Conservation (phyloP, 1,140 invertebrate species). For the Venturia canescens region DNA sequence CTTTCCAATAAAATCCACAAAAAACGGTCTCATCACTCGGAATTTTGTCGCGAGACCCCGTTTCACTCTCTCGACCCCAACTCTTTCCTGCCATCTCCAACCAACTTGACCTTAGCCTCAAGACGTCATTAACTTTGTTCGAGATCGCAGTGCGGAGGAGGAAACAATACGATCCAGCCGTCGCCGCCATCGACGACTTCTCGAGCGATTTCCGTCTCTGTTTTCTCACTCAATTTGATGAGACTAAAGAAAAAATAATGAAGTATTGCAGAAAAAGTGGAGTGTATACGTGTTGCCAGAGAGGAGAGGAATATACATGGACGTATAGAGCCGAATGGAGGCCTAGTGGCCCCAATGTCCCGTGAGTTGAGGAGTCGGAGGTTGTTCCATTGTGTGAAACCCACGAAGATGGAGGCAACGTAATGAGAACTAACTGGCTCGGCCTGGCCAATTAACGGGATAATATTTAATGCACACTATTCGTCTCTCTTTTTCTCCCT, state of each 20-base stretch:
- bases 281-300: background rate
- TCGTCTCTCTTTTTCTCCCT: conserved; percentile 30
- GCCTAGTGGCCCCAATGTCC: conserved; percentile 66
- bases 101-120: conserved; percentile 12
- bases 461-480: conserved; percentile 65
- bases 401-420: conserved; percentile 71
- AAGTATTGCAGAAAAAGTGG: background rate
- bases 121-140: conserved; percentile 50
- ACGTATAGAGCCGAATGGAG: conserved; percentile 41
- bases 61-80: background rate
- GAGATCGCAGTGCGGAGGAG: no score
- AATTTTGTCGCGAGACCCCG: background rate
- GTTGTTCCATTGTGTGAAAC: conserved; percentile 65
- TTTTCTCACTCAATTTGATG: background rate
- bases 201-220: background rate
- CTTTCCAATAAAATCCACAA: no score
- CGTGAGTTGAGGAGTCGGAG: conserved; percentile 48
- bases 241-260: background rate
- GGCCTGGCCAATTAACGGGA: conserved; percentile 69
- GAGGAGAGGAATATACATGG: background rate
- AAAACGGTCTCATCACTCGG: background rate
- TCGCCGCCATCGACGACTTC: background rate
- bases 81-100: background rate
- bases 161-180: no score
- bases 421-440: conserved; percentile 73